Evolutionary conservation across 2,797 vertebrate species (phyloP), one percentile per base, ranked within the genome.

Genomic region (Kryptolebias ocellatus): DNA sequence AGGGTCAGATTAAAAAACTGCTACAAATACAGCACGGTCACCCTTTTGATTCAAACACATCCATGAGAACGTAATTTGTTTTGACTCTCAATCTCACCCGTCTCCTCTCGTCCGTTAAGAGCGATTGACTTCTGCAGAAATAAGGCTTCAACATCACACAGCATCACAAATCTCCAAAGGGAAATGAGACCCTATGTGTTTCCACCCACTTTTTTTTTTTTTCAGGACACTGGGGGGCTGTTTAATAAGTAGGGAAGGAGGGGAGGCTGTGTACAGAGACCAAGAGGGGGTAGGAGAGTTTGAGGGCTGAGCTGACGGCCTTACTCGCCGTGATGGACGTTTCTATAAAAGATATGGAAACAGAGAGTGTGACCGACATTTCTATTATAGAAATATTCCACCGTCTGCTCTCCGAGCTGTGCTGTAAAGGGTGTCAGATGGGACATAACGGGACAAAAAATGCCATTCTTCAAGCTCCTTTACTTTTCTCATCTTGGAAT

Each of bases 341-440:
- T 87, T 83, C 82, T 76, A 79, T 81, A 76, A 75, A 66, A 85
- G 81, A 84, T 80, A 74, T 74, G 70, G 68, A 76, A 87, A 85
- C 72, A 59, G 9, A 24, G 70, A 82, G 85, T 64, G 73, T 91
- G 87, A 90, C 82, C 63, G 84, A 90, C 88, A 80, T 77, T 89
- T 89, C 84, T 85, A 89, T 90, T 74, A 87, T 82, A 73, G 76
- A 86, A 85, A 76, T 79, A 70, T 73, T 70, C 46, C 67, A 55
- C 53, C 55, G 77, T 47, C 69, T 72, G 68, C 70, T 70, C 5
- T 54, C 34, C 49, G 16, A 72, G 51, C 66, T 53, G 68, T 66
- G 54, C 20, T 52, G 27, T 54, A 49, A 49, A 29, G 17, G 64
- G 69, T 16, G 31, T 70, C 50, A 53, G 54, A 24, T 47, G 66